These are phyloP conservation scores for Papilio polytes DNA, from an alignment of 1,140 invertebrate genomes.

Conservation along the genomic window DNA sequence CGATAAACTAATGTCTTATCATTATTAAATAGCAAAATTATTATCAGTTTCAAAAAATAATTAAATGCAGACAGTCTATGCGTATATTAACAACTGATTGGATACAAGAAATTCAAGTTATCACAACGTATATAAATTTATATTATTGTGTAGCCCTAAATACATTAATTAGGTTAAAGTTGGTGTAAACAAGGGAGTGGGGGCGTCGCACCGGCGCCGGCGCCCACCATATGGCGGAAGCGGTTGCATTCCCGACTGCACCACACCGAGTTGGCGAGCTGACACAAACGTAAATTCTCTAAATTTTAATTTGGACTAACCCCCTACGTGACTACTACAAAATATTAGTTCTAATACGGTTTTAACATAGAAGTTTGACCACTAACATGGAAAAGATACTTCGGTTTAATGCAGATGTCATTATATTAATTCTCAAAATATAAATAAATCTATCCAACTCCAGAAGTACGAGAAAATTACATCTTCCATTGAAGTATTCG, in stretches of 20 bases:
- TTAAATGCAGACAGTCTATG: not conserved
- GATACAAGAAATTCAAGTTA: not conserved
- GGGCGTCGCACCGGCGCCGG: constrained; percentile 52
- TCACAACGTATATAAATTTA: not conserved
- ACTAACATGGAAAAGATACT: too few relatives aligned
- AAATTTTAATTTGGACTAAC: not conserved
- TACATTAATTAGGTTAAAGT: constrained; percentile 13
- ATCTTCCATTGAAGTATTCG: too few relatives aligned
- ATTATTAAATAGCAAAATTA: too few relatives aligned
- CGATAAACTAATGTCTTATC: not conserved
- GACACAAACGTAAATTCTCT: not conserved
- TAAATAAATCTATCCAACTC: too few relatives aligned
- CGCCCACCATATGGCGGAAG: constrained; percentile 69
- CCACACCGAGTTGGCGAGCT: not conserved
- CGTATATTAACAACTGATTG: not conserved
- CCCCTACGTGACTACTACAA: not conserved
- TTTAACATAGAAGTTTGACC: too few relatives aligned
- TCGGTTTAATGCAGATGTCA: too few relatives aligned
- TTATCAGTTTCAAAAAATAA: too few relatives aligned
- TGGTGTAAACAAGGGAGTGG: constrained; percentile 44
- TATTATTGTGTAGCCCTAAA: not conserved
- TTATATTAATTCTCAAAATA: too few relatives aligned
- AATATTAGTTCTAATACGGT: too few relatives aligned
- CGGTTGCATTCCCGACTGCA: constrained; percentile 50
- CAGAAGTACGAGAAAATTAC: too few relatives aligned